Conservation (phyloP, 2,888 invertebrate genomes). For the Zeuzera pyrina region DNA sequence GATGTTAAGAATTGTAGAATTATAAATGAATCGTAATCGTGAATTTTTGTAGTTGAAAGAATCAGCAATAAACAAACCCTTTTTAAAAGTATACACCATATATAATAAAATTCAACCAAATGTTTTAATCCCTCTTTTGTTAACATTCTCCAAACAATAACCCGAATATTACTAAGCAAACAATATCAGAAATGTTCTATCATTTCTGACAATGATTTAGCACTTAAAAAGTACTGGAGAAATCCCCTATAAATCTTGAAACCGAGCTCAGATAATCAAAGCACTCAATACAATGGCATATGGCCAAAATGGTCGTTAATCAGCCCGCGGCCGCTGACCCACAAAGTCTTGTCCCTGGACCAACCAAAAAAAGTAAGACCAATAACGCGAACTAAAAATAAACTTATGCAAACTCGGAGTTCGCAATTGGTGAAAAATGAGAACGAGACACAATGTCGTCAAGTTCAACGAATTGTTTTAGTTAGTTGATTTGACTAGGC, state of each 20-base stretch:
- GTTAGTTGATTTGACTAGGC: slow-evolving; percentile 7
- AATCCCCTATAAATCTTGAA: slow-evolving; percentile 17
- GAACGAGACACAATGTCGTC: slow-evolving; percentile 3
- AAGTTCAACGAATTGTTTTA: neutral
- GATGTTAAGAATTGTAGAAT: too few species aligned
- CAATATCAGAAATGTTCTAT: too few species aligned
- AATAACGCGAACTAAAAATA: slow-evolving; percentile 17
- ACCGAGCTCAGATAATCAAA: slow-evolving; percentile 1
- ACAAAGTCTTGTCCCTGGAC: slow-evolving; percentile 3
- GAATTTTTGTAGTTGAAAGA: too few species aligned
- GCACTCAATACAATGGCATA: slow-evolving; percentile 8
- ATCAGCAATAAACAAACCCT: too few species aligned
- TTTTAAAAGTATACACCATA: too few species aligned
- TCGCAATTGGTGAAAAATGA: slow-evolving; percentile 19
- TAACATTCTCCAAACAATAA: too few species aligned
- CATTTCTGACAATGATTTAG: slow-evolving; percentile 12
- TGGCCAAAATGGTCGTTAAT: slow-evolving; percentile 16
- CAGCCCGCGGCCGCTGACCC: slow-evolving; percentile 18
- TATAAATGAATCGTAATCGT: too few species aligned
- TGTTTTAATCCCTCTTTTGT: too few species aligned
- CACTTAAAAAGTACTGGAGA: slow-evolving; percentile 12
- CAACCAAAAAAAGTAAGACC: slow-evolving; percentile 1
- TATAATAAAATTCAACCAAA: too few species aligned
- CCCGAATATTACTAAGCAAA: too few species aligned
- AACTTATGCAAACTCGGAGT: slow-evolving; percentile 12